Evolutionary conservation across 2,888 invertebrate genomes (phyloP), one percentile per base, ranked within the genome.

Genomic region (Cataglyphis rosenhaueri): DNA sequence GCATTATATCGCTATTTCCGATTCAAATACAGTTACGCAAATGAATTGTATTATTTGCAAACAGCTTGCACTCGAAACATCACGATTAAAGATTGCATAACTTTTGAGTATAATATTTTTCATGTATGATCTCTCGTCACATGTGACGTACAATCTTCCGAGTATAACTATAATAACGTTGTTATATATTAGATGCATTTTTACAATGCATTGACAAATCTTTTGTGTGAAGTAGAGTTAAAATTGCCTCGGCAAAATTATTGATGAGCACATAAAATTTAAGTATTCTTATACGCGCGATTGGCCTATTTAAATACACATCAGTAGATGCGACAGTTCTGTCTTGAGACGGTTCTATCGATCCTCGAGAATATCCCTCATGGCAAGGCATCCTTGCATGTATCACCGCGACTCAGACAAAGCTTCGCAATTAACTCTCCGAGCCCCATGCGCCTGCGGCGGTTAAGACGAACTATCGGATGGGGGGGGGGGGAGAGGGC

Each of bases 381-480:
- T 79, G 86, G 86, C 65, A 73, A 84, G 85, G 76, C 85, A 87
- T 88, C 88, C 88, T 86, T 89, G 90, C 89, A 92, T 92, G 91
- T 91, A 91, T 92, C 89, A 91, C 89, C 85, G 84, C 84, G 89
- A 90, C 91, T 89, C 89, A 85, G 91, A 91, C 91, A 91, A 92
- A 92, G 91, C 90, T 88, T 85, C 84, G 91, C 89, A 91, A 92
- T 92, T 91, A 92, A 92, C 88, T 88, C 87, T 84, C 84, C 84
- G 79, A 85, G 81, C 25, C 87, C 86, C 84, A 83, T 84, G 90
- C 89, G 90, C 90, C 89, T 88, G 90, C 90, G 89, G 90, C 90
- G 89, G 89, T 90, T 90, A 90, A 90, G 90, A 90, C 90, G 88
- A 89, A 87, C 89, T 88, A 88, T 89, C 83, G 86, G 84, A 73